phyloP scores from a whole-genome alignment of 2,888 invertebrate species.

The Clivina fossor region DNA sequence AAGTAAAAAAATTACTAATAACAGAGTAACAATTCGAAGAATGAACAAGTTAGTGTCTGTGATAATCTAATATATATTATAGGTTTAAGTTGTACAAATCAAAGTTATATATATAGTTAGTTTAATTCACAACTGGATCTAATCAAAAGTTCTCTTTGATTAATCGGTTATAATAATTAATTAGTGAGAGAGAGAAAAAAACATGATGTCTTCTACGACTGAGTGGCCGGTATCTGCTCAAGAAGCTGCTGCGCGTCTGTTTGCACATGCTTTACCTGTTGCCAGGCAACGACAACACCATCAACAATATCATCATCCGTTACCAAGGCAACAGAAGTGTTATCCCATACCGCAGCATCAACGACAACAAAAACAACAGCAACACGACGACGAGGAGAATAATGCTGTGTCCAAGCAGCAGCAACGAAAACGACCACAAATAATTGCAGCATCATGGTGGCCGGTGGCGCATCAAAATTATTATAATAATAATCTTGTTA shows the following conservation, averaged over 20 bases:
- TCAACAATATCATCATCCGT: conserved; percentile 51
- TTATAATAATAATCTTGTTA: background rate
- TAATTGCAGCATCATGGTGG: conserved; percentile 49
- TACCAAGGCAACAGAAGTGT: conserved; percentile 37
- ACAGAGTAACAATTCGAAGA: too few relatives aligned
- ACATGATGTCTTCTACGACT: conserved; percentile 37
- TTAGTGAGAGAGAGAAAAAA: conserved; percentile 14
- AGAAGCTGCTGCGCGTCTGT: conserved; percentile 58
- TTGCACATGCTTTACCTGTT: conserved; percentile 47
- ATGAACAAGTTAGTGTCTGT: too few relatives aligned
- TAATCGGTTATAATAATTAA: too few relatives aligned
- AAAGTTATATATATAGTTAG: too few relatives aligned
- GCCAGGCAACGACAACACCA: conserved; percentile 41
- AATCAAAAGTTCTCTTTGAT: too few relatives aligned
- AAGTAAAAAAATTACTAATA: too few relatives aligned
- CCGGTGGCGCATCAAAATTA: conserved; percentile 52
- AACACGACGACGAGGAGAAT: background rate
- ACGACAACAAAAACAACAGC: conserved; percentile 18
- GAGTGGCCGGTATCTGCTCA: conserved; percentile 56
- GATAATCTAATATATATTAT: too few relatives aligned
- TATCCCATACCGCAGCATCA: conserved; percentile 39
- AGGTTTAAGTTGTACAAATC: too few relatives aligned
- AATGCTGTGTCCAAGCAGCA: background rate
- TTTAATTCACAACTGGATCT: too few relatives aligned
- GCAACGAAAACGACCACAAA: conserved; percentile 29